A percentile compares a stretch with the other conserved stretches of the same genome.
Conservation (phyloP, 2,113 vertebrate species). For the Alligator mississippiensis region DNA sequence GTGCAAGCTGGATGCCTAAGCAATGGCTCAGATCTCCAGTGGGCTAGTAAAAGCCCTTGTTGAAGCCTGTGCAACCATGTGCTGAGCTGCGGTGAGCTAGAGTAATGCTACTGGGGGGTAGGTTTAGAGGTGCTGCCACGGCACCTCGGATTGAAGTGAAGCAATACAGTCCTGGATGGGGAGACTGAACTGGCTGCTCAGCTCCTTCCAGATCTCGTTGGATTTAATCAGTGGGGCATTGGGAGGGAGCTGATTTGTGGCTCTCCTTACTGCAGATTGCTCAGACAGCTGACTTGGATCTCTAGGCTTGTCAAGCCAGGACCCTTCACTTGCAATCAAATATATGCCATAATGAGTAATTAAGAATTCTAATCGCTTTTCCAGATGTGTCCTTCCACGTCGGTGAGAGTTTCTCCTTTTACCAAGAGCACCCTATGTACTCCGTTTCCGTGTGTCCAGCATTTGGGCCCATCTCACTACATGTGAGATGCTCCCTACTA, state of each 20-base stretch:
- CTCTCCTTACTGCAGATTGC: background rate
- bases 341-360: background rate
- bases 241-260: background rate
- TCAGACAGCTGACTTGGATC: background rate
- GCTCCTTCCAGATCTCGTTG: background rate
- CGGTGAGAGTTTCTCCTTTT: background rate
- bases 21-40: no score
- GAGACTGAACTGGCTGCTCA: accelerated
- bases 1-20: no score
- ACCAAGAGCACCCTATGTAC: accelerated
- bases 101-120: accelerated
- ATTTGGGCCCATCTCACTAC: accelerated
- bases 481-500: background rate
- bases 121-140: accelerated
- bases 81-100: no score
- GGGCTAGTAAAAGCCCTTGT: no score
- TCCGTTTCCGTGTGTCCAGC: background rate
- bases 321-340: background rate
- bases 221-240: background rate
- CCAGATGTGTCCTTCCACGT: background rate
- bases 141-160: accelerated
- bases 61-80: no score
- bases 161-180: accelerated
- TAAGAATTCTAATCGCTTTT: background rate
- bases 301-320: background rate